Evolutionary conservation across 1,140 invertebrate genomes (phyloP).

Genomic region (Aphelenchoides avenae): DNA sequence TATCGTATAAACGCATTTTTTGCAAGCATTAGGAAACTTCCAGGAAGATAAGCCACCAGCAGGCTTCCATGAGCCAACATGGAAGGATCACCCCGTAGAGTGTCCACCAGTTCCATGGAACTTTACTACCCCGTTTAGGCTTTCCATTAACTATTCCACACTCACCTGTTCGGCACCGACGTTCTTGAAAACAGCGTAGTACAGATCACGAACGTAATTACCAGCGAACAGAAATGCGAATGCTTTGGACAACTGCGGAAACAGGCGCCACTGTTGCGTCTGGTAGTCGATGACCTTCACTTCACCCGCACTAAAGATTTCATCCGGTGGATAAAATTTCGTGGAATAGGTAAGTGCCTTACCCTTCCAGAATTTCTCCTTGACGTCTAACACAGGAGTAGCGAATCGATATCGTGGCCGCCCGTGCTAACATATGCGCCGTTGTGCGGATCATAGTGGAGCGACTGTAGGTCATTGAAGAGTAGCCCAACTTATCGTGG

Average conservation of each 20-base stretch:
- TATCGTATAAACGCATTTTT: no score
- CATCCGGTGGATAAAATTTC: no score
- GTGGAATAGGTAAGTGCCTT: not conserved
- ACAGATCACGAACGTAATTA: constrained; percentile 74
- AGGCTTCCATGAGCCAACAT: no score
- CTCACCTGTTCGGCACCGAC: constrained; percentile 74
- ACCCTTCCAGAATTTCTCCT: constrained; percentile 28
- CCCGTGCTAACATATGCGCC: constrained; percentile 43
- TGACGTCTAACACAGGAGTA: constrained; percentile 67
- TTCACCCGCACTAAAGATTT: no score
- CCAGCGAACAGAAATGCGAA: constrained; percentile 74
- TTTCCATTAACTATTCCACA: no score
- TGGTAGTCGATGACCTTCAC: constrained; percentile 84
- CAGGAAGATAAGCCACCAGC: no score
- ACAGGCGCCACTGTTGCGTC: constrained; percentile 83
- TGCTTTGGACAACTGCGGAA: constrained; percentile 73
- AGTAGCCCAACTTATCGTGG: no score
- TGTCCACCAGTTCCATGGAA: no score
- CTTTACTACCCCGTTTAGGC: no score
- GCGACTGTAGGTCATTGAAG: no score
- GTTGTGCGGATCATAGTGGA: constrained; percentile 33
- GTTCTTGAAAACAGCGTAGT: constrained; percentile 73
- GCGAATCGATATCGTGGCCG: constrained; percentile 63
- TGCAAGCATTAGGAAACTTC: no score
- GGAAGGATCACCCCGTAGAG: no score